phyloP scores from a whole-genome alignment of 2,113 vertebrate species.

The Ammodytes marinus region DNA sequence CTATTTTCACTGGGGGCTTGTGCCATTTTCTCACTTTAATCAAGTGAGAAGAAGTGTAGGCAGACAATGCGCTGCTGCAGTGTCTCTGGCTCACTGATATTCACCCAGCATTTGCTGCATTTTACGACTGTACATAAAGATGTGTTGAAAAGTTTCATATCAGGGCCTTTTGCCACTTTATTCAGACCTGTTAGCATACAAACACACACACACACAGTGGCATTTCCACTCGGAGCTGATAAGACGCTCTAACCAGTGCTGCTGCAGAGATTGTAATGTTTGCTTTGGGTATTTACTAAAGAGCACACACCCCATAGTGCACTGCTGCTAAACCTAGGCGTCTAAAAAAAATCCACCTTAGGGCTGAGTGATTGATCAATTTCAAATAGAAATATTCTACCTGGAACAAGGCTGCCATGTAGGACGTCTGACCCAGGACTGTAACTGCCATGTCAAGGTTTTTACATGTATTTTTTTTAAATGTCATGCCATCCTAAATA shows the following conservation, averaged over 20 bases:
- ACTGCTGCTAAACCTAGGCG: slow-evolving; percentile 7
- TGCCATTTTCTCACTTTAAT: slow-evolving; percentile 74
- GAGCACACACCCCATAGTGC: slow-evolving; percentile 10
- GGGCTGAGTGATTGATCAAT: too few species aligned
- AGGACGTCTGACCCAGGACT: too few species aligned
- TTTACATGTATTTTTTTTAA: too few species aligned
- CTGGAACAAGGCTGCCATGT: too few species aligned
- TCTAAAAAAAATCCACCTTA: slow-evolving; percentile 5
- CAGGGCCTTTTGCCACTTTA: slow-evolving; percentile 7
- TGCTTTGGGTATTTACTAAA: slow-evolving; percentile 33
- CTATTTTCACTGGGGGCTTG: slow-evolving; percentile 65
- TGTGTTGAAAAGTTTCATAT: slow-evolving; percentile 13
- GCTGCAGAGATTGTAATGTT: slow-evolving; percentile 49
- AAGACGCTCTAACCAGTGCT: slow-evolving; percentile 29
- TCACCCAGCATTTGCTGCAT: slow-evolving; percentile 6
- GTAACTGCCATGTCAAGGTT: too few species aligned
- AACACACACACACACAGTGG: background rate
- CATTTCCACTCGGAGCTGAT: slow-evolving; percentile 48
- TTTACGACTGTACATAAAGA: background rate
- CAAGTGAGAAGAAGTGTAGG: slow-evolving; percentile 52
- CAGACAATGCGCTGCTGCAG: slow-evolving; percentile 38
- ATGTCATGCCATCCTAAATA: too few species aligned
- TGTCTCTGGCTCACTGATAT: slow-evolving; percentile 11
- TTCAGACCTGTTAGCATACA: slow-evolving; percentile 16
- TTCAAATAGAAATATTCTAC: too few species aligned